Evolutionary conservation across 2,888 invertebrate species (phyloP), one percentile per base, ranked within the genome.

Genomic region (Griposia aprilina): DNA sequence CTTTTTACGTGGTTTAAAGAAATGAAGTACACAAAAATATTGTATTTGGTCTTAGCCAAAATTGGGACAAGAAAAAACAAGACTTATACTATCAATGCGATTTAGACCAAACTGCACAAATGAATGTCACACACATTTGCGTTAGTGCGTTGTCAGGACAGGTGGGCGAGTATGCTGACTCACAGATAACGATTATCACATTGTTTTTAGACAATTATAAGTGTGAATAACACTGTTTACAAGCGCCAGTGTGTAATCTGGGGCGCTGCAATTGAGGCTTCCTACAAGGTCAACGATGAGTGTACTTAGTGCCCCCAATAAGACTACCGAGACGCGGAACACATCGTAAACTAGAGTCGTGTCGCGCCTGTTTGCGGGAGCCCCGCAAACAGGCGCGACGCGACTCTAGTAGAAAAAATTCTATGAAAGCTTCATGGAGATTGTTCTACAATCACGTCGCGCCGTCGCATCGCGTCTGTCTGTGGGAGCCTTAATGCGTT

Each of bases 141-240:
- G 55, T 77, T 74, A 73, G 77, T 79, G 85, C 87, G 85, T 87
- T 80, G 89, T 84, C 81, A 86, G 77, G 76, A 78, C 89, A 91
- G 91, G 92, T 93, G 92, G 89, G 91, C 79, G 81, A 76, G 30
- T 82, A 88, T 70, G 76, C 79, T 92, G 93, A 93, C 86, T 93
- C 92, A 93, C 76, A 77, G 85, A 91, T 92, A 92, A 90, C 89
- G 82, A 87, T 88, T 90, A 92, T 90, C 88, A 88, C 85, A 85
- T 86, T 84, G 80, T 87, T 88, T 90, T 90, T 84, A 82, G 79
- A 81, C 78, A 86, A 90, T 87, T 84, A 86, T 82, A 84, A 81
- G 88, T 84, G 86, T 87, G 87, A 86, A 87, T 90, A 88, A 89
- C 84, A 85, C 70, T 90, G 91, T 92, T 92, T 90, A 90, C 90